These are phyloP conservation scores for Cyrtodaria siliqua DNA, from an alignment of 2,888 invertebrate species.

Conservation along the genomic window DNA sequence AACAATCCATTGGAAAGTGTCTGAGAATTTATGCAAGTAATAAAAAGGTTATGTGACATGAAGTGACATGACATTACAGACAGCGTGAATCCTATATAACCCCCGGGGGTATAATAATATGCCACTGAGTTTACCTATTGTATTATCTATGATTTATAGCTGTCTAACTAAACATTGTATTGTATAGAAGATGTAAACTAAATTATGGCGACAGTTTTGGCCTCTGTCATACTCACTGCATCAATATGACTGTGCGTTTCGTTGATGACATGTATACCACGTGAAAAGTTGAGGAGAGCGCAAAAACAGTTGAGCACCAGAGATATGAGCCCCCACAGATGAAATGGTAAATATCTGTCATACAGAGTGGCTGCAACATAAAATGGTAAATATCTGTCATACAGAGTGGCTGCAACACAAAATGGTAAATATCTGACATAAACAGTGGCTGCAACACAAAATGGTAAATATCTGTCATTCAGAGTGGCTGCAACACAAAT, in stretches of 20 bases:
- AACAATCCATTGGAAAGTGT: no score
- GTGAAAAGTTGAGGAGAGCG: constrained; percentile 72
- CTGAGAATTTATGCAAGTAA: no score
- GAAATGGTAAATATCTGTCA: constrained; percentile 64
- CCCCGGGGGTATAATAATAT: no score
- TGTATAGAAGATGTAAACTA: no score
- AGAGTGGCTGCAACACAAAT: constrained; percentile 45
- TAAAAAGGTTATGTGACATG: no score
- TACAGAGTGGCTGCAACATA: constrained; percentile 45
- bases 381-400: constrained; percentile 59
- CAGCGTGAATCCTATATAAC: no score
- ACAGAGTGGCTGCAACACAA: constrained; percentile 42
- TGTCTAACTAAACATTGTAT: no score
- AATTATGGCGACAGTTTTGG: no score
- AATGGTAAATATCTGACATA: constrained; percentile 60
- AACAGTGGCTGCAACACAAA: constrained; percentile 42
- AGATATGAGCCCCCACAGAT: constrained; percentile 66
- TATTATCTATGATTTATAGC: no score
- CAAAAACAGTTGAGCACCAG: constrained; percentile 72
- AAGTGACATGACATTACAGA: no score
- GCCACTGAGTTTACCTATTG: no score
- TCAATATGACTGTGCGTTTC: constrained; percentile 68
- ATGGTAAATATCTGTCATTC: constrained; percentile 59
- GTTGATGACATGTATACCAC: constrained; percentile 73
- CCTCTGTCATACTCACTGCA: constrained; percentile 60